phyloP scores from a whole-genome alignment of 2,888 invertebrate species.

The Dryobotodes eremita region DNA sequence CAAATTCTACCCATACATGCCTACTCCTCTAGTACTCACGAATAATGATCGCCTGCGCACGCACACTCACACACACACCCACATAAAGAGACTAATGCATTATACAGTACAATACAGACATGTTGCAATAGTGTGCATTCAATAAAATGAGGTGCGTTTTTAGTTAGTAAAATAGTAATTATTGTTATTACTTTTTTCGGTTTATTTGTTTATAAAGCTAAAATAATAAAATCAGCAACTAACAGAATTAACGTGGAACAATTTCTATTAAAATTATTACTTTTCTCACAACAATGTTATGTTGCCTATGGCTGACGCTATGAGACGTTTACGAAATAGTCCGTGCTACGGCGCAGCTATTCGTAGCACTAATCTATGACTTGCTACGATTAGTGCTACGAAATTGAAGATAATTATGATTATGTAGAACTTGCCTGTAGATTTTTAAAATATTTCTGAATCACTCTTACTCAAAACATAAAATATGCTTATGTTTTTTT shows the following conservation, averaged over 20 bases:
- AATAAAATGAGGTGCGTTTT: constrained; percentile 63
- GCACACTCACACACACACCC: constrained; percentile 46
- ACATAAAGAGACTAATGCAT: constrained; percentile 49
- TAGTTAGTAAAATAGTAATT: not conserved
- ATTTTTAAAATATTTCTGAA: not conserved
- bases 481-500: not conserved
- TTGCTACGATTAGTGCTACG: constrained; percentile 20
- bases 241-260: not conserved
- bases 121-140: constrained; percentile 59
- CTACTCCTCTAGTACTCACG: constrained; percentile 86
- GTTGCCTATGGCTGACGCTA: constrained; percentile 15
- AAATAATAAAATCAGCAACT: too few relatives aligned
- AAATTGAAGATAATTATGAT: not conserved
- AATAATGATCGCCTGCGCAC: constrained; percentile 82
- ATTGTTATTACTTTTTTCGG: not conserved
- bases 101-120: constrained; percentile 34
- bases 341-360: constrained; percentile 46
- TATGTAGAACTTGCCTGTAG: not conserved
- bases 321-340: constrained; percentile 39
- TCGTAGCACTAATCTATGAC: constrained; percentile 39
- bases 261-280: not conserved
- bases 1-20: constrained; percentile 64
- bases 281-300: too few relatives aligned
- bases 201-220: too few relatives aligned
- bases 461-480: too few relatives aligned